Evolutionary conservation across 2,113 vertebrate species (phyloP).

Genomic region (Panthera uncia): DNA sequence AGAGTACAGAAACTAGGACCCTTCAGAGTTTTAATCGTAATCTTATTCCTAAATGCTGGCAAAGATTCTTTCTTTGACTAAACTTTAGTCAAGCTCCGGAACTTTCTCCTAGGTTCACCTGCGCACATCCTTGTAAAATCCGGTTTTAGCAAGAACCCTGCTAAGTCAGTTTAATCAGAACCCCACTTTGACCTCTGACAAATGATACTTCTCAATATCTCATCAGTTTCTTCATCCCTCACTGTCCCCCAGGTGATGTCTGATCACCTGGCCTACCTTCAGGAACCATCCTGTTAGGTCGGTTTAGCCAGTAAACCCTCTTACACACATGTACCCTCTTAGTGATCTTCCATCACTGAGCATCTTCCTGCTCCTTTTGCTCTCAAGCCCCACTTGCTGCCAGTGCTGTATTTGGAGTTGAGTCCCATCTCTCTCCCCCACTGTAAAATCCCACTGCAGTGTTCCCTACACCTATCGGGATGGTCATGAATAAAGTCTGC

Average conservation of each 20-base stretch:
- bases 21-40: neutral
- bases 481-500: neutral
- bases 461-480: rapidly evolving
- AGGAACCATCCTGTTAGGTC: neutral
- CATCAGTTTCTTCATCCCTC: neutral
- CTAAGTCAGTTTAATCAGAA: neutral
- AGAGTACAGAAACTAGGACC: neutral
- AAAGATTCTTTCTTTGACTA: neutral
- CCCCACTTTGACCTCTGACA: neutral
- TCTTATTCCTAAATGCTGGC: neutral
- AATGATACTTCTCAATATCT: neutral
- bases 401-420: neutral
- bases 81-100: neutral
- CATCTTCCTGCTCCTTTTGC: neutral
- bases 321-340: too few species aligned
- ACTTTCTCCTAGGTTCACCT: neutral
- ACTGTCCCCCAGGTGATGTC: neutral
- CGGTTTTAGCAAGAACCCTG: neutral
- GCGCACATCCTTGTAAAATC: neutral
- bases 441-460: neutral
- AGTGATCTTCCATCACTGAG: neutral
- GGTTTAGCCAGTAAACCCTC: neutral
- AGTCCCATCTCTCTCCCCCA: neutral
- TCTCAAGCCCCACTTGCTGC: neutral
- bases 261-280: neutral